Conservation (phyloP, 2,888 invertebrate species). For the Eurois occulta region DNA sequence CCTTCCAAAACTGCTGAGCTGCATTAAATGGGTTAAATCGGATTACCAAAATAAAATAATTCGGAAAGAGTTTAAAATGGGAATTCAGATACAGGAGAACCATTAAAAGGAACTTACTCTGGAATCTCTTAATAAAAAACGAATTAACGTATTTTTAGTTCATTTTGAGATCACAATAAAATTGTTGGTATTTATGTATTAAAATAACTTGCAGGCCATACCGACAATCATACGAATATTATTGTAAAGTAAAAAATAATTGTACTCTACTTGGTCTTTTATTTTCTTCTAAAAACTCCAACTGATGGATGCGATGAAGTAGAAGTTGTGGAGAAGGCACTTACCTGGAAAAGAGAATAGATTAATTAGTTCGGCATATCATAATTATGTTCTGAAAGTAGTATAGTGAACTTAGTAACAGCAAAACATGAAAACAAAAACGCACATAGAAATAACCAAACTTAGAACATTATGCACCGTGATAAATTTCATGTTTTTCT, state of each 20-base stretch:
- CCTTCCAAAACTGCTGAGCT: background rate
- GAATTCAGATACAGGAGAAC: background rate
- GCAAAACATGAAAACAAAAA: background rate
- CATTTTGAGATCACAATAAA: slow-evolving; percentile 2
- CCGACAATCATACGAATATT: background rate
- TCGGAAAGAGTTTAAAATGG: background rate
- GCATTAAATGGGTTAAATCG: slow-evolving; percentile 7
- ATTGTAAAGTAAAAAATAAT: background rate
- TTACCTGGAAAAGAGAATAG: slow-evolving; percentile 50
- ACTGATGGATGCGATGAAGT: background rate
- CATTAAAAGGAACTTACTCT: slow-evolving; percentile 5
- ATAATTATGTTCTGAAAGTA: background rate
- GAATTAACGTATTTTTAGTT: slow-evolving; percentile 4
- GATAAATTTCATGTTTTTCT: background rate
- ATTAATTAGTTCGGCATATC: background rate
- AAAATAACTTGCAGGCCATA: background rate
- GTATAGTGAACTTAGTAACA: background rate
- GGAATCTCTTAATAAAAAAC: slow-evolving; percentile 17
- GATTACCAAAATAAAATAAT: slow-evolving; percentile 2
- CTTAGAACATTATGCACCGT: too few relatives aligned
- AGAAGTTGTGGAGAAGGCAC: background rate
- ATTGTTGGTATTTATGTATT: slow-evolving; percentile 2
- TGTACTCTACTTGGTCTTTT: slow-evolving; percentile 15
- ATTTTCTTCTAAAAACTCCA: background rate
- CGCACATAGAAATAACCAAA: background rate